Evolutionary conservation across 1,140 invertebrate species (phyloP).

Genomic region (Cherax quadricarinatus): DNA sequence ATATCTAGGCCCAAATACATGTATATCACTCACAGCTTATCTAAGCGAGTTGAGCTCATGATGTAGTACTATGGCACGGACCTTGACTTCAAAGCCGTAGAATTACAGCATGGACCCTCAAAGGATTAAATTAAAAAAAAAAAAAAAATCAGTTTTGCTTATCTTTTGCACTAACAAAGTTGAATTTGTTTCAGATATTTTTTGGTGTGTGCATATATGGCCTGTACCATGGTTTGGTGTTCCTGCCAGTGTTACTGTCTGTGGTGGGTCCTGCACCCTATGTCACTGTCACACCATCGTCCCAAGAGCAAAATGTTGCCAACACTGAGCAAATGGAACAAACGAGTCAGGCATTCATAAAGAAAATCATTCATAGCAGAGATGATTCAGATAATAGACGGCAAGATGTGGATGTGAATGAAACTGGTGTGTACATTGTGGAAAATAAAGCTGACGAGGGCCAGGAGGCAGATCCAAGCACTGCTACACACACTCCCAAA

Average conservation of each 20-base stretch:
- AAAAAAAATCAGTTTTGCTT: too few species aligned
- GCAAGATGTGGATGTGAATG: background rate
- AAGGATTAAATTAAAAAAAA: too few species aligned
- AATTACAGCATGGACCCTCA: too few species aligned
- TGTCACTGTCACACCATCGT: constrained; percentile 23
- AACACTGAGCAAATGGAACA: background rate
- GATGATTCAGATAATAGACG: background rate
- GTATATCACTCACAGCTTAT: too few species aligned
- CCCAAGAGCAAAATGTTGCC: background rate
- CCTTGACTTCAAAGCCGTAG: too few species aligned
- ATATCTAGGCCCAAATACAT: too few species aligned
- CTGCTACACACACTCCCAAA: too few species aligned
- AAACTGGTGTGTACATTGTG: background rate
- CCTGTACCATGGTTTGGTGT: constrained; percentile 85
- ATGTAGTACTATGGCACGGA: too few species aligned
- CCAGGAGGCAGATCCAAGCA: too few species aligned
- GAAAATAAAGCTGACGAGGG: background rate
- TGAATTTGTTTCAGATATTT: constrained; percentile 81
- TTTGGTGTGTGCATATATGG: constrained; percentile 87
- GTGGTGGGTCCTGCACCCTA: constrained; percentile 82
- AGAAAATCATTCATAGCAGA: background rate
- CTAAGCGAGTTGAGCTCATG: too few species aligned
- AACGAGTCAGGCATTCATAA: background rate
- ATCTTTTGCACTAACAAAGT: too few species aligned
- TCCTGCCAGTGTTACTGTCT: constrained; percentile 86